Percentiles rank a stretch among this genome's conserved stretches.
phyloP scores from a whole-genome alignment of 2,113 vertebrate species.

The Abramis brama region DNA sequence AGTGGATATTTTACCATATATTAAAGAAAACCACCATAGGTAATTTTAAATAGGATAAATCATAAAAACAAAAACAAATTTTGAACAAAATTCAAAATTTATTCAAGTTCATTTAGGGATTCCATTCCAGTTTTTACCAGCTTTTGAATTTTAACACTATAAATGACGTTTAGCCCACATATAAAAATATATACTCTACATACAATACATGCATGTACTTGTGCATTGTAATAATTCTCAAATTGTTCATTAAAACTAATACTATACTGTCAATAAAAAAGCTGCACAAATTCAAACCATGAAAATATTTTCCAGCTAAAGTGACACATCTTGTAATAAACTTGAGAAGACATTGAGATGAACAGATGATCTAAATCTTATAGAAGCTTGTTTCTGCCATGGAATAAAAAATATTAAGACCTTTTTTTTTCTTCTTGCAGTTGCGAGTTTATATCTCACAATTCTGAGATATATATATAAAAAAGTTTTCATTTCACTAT shows the following conservation, averaged over 20 bases:
- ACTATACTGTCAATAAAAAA: not conserved
- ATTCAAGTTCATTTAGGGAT: not conserved
- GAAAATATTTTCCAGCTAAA: not conserved
- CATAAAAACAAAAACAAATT: no score
- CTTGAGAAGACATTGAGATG: not conserved
- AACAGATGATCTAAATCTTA: not conserved
- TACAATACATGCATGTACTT: not conserved
- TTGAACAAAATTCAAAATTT: no score
- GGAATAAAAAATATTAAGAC: no score
- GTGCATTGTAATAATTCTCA: not conserved
- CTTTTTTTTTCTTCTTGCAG: no score
- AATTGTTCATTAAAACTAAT: not conserved
- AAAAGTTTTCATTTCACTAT: not conserved
- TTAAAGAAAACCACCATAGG: not conserved
- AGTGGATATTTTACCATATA: not conserved
- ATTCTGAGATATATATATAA: no score
- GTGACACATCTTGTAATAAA: not conserved
- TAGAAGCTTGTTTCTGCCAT: no score
- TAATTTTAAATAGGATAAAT: not conserved
- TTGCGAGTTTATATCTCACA: no score
- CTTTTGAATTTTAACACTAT: not conserved
- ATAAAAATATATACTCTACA: not conserved
- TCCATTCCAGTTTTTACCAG: not conserved
- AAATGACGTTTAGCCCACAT: not conserved
- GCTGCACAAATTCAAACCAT: not conserved